phyloP scores from a whole-genome alignment of 1,140 invertebrate genomes.

The Drosophila truncata region DNA sequence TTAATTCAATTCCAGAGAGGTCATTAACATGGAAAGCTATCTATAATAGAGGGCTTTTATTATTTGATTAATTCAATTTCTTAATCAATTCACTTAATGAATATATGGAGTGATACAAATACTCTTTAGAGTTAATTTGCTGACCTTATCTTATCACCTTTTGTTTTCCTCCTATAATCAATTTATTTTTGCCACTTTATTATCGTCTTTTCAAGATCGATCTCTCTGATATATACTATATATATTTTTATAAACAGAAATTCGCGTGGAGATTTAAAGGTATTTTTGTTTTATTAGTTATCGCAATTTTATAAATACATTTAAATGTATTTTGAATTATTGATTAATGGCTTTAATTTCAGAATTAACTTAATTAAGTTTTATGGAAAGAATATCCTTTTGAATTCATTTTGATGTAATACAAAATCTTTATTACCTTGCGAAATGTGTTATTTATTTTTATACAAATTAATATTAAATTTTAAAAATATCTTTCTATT shows the following conservation, averaged over 20 bases:
- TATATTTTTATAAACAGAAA: not conserved
- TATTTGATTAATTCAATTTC: conserved; percentile 12
- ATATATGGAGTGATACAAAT: not conserved
- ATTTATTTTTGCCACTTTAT: conserved; percentile 31
- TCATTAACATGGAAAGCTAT: conserved; percentile 22
- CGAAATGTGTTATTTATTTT: not conserved
- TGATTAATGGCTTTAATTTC: not conserved
- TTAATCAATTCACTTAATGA: conserved; percentile 6
- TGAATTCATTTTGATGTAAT: no score
- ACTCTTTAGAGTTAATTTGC: not conserved
- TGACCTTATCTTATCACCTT: conserved; percentile 29
- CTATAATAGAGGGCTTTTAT: not conserved
- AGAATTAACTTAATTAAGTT: not conserved
- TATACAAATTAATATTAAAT: not conserved
- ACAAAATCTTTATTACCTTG: no score
- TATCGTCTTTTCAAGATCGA: conserved; percentile 4
- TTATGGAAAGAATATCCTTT: no score
- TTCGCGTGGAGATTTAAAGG: not conserved
- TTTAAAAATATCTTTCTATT: not conserved
- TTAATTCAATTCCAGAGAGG: conserved; percentile 8
- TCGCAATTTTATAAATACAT: not conserved
- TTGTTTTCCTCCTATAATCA: conserved; percentile 11
- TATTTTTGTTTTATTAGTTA: not conserved
- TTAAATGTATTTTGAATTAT: no score
- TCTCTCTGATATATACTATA: conserved; percentile 1